phyloP scores from a whole-genome alignment of 2,888 invertebrate genomes.

The Rhopalosiphum nymphaeae region DNA sequence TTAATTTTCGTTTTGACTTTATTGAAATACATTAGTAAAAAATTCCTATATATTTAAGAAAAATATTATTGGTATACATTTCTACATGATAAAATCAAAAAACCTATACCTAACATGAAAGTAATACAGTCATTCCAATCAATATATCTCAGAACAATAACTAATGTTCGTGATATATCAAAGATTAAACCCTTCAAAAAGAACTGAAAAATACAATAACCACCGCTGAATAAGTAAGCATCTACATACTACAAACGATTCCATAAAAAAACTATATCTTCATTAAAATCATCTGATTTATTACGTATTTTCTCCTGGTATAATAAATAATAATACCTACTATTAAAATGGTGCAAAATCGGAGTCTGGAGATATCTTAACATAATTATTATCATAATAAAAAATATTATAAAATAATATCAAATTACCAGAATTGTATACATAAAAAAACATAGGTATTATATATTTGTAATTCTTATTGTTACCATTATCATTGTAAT shows the following conservation, averaged over 20 bases:
- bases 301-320: not conserved
- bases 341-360: not conserved
- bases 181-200: not conserved
- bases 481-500: too few species aligned
- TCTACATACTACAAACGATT: not conserved
- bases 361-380: not conserved
- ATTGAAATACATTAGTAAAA: too few species aligned
- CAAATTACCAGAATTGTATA: not conserved
- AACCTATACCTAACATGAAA: not conserved
- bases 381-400: not conserved
- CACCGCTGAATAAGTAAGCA: not conserved
- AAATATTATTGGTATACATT: too few species aligned
- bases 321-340: not conserved
- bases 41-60: too few species aligned
- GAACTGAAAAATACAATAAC: not conserved
- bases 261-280: not conserved
- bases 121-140: not conserved
- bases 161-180: not conserved
- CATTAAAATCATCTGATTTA: not conserved
- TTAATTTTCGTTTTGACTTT: too few species aligned
- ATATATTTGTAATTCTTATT: not conserved
- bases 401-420: not conserved
- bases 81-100: too few species aligned
- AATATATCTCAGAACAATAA: not conserved
- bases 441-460: not conserved